Base-by-base conservation (phyloP, 2,113 vertebrate species). In the Perognathus longimembris region DNA sequence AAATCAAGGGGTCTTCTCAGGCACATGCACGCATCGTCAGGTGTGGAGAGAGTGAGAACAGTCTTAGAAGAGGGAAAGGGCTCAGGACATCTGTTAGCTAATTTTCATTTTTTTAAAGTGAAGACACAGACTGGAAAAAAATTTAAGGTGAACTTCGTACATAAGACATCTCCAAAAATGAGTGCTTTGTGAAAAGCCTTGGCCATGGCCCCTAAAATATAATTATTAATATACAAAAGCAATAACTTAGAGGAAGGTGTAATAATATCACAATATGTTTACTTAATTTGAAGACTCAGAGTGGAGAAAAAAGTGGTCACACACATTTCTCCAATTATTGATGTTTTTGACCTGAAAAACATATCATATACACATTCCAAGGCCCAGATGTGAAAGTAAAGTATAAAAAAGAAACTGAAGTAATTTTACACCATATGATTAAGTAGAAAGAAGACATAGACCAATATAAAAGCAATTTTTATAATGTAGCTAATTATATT, bases 41-140 rank as follows among this genome's bases (percentile, higher is more conserved):
- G 98, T 98, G 98, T 98, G 93, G 88, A 82, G 95, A 97, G 97
- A 98, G 98, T 98, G 98, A 97, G 95, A 97, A 98, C 98, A 98
- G 98, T 97, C 95, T 94, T 32, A 96, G 95, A 97, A 97, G 95
- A 97, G 71, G 94, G 94, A 96, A 94, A 97, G 94, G 97, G 93
- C 97, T 97, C 97, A 11, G 36, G 96, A 96, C 95, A 96, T 92
- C 97, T 97, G 95, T 97, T 96, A 97, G 94, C 97, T 97, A 96
- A 97, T 98, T 98, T 97, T 98, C 96, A 75, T 97, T 54, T 97
- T 95, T 94, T 95, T 96, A 94, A 93, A 96, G 96, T 92, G 97
- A 98, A 97, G 97, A 98, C 97, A 59, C 95, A 97, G 94, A 88
- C 95, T 96, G 96, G 97, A 96, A 97, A 85, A 97, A 97, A 79